Percentiles rank a stretch among this genome's conserved stretches.
Evolutionary conservation across 2,888 invertebrate species (phyloP).

Genomic region (Orthonychiurus folsomi): DNA sequence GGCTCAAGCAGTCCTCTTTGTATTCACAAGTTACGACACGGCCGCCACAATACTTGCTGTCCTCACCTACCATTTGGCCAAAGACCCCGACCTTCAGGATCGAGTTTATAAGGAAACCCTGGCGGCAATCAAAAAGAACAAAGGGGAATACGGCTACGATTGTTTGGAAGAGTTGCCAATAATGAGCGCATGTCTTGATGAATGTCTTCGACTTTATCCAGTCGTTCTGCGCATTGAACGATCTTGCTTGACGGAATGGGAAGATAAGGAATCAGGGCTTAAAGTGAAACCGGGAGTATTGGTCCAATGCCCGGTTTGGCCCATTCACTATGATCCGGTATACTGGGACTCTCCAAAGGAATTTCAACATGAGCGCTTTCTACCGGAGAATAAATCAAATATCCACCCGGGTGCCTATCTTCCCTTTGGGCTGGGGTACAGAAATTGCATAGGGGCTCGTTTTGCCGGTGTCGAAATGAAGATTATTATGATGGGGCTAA

Average conservation of each 20-base stretch:
- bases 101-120: constrained; percentile 24
- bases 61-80: constrained; percentile 18
- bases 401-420: constrained; percentile 21
- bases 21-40: constrained; percentile 30
- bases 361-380: constrained; percentile 23
- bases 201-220: constrained; percentile 22
- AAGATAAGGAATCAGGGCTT: constrained; percentile 15
- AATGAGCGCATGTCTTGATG: constrained; percentile 23
- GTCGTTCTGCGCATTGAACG: constrained; percentile 26
- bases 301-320: constrained; percentile 29
- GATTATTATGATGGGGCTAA: neutral
- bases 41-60: constrained; percentile 19
- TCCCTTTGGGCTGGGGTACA: constrained; percentile 21
- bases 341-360: constrained; percentile 18
- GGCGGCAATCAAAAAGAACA: constrained; percentile 15
- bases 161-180: constrained; percentile 20
- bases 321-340: constrained; percentile 21
- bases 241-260: constrained; percentile 32
- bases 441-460: constrained; percentile 20
- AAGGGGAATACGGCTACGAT: constrained; percentile 25
- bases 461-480: constrained; percentile 5
- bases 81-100: constrained; percentile 21
- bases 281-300: constrained; percentile 15
- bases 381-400: constrained; percentile 28
- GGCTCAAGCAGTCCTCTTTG: constrained; percentile 26